Evolutionary conservation across 2,888 invertebrate genomes (phyloP).

Genomic region (Doris montereyensis): DNA sequence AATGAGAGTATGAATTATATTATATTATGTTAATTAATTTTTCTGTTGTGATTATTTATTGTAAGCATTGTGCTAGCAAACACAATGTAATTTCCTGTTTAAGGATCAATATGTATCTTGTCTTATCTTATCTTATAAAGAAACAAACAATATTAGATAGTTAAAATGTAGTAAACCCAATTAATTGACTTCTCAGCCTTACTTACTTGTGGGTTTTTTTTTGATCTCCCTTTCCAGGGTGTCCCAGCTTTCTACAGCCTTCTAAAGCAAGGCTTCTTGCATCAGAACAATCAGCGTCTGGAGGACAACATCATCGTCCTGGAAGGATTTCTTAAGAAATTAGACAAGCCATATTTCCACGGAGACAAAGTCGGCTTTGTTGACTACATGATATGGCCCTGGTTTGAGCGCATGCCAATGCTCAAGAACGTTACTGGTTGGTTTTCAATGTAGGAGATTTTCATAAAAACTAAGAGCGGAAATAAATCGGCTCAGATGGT

Average conservation of each 20-base stretch:
- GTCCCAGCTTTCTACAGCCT: slow-evolving; percentile 48
- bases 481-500: too few relatives aligned
- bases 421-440: slow-evolving; percentile 44
- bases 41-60: too few relatives aligned
- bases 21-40: too few relatives aligned
- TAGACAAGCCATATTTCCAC: slow-evolving; percentile 45
- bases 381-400: slow-evolving; percentile 65
- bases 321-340: slow-evolving; percentile 40
- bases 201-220: too few relatives aligned
- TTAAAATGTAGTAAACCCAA: too few relatives aligned
- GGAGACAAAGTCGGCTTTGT: slow-evolving; percentile 50
- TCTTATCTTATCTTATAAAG: too few relatives aligned
- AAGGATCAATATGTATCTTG: too few relatives aligned
- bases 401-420: slow-evolving; percentile 55
- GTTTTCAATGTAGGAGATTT: not conserved
- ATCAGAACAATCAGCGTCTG: slow-evolving; percentile 40
- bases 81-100: too few relatives aligned
- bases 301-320: slow-evolving; percentile 37
- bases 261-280: slow-evolving; percentile 37
- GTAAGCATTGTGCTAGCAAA: too few relatives aligned
- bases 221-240: slow-evolving; percentile 45
- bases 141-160: too few relatives aligned
- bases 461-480: not conserved
- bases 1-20: too few relatives aligned
- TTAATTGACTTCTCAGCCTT: too few relatives aligned